These are phyloP conservation scores for Ibycter americanus DNA, from an alignment of 2,797 vertebrate species.

Conservation along the genomic window DNA sequence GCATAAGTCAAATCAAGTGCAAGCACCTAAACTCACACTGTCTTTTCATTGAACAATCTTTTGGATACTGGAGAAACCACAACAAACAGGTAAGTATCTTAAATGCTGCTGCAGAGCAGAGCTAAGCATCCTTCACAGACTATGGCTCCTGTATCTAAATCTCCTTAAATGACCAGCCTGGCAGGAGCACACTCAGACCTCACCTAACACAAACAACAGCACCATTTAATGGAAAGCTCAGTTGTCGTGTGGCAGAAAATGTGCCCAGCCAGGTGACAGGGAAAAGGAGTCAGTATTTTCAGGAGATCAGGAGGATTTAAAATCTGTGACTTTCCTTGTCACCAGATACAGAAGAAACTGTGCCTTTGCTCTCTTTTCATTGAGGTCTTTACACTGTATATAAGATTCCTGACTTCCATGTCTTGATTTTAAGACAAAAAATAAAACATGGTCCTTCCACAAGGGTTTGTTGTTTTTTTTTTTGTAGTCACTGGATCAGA, in stretches of 20 bases:
- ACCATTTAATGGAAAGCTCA: neutral
- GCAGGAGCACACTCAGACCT: neutral
- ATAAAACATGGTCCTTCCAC: neutral
- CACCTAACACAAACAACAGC: neutral
- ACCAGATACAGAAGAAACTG: neutral
- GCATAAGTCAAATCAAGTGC: neutral
- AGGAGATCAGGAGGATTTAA: neutral
- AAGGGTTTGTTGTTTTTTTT: neutral
- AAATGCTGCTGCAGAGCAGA: neutral
- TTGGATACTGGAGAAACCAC: neutral
- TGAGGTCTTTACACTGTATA: neutral
- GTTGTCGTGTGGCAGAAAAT: neutral
- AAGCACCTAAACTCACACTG: neutral
- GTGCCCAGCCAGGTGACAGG: neutral
- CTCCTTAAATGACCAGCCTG: neutral
- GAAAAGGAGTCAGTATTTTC: neutral
- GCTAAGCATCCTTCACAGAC: neutral
- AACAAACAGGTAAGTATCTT: neutral
- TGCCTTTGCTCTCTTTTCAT: neutral
- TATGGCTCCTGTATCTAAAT: rapidly evolving
- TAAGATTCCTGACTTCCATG: neutral
- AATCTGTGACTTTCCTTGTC: neutral
- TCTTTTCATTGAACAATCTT: neutral
- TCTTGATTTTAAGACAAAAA: neutral
- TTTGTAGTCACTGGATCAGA: neutral